A percentile compares a stretch with the other conserved stretches of the same genome.
phyloP scores from a whole-genome alignment of 2,888 invertebrate species.

The Ornithoptera alexandrae region DNA sequence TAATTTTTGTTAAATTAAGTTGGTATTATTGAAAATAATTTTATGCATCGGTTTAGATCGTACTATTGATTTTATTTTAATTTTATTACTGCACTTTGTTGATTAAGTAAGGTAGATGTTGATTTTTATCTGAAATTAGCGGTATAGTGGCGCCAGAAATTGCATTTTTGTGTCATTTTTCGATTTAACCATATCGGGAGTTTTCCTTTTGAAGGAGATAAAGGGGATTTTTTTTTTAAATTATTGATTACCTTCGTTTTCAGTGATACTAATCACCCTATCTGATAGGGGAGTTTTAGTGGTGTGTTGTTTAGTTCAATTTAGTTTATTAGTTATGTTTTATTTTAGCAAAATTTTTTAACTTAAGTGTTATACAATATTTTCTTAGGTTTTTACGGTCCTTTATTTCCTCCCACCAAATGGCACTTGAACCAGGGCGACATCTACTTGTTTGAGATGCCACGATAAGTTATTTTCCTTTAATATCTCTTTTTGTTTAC shows the following conservation, averaged over 20 bases:
- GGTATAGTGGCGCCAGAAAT: constrained; percentile 70
- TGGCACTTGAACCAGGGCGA: constrained; percentile 56
- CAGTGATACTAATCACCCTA: constrained; percentile 74
- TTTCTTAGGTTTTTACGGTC: constrained; percentile 72
- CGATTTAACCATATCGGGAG: constrained; percentile 54
- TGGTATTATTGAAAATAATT: constrained; percentile 78
- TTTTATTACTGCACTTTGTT: constrained; percentile 78
- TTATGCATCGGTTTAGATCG: constrained; percentile 75
- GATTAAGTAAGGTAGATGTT: constrained; percentile 63
- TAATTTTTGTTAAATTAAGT: constrained; percentile 78
- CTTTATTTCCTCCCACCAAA: constrained; percentile 77
- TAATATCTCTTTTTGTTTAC: constrained; percentile 58
- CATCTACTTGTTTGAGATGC: constrained; percentile 48
- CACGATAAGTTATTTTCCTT: constrained; percentile 65
- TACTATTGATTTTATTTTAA: constrained; percentile 78
- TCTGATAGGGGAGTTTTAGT: constrained; percentile 68
- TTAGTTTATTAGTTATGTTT: constrained; percentile 81
- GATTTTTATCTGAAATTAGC: constrained; percentile 70
- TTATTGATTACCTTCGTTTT: constrained; percentile 70
- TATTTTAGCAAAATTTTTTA: constrained; percentile 79
- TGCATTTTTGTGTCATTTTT: constrained; percentile 64
- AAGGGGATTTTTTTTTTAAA: constrained; percentile 55
- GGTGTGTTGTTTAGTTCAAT: constrained; percentile 80
- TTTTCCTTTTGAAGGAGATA: constrained; percentile 62
- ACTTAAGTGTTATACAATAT: constrained; percentile 78